These are phyloP conservation scores for Cantharis lateralis DNA, from an alignment of 2,888 invertebrate genomes.

Conservation along the genomic window DNA sequence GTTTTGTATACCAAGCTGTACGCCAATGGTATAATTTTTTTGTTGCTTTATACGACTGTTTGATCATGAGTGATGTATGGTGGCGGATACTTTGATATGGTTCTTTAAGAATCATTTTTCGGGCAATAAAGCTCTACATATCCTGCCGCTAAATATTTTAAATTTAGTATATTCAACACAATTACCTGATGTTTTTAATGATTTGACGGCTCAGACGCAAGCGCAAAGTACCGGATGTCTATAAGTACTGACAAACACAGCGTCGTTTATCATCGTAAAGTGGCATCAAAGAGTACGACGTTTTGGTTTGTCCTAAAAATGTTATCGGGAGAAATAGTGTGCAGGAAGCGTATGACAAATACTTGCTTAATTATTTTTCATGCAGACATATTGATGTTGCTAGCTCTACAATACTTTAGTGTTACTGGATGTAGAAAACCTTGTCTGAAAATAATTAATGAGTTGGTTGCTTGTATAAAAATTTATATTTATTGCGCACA, in stretches of 20 bases:
- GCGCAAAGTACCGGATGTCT: slow-evolving; percentile 49
- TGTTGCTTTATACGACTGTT: slow-evolving; percentile 28
- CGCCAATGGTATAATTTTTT: slow-evolving; percentile 11
- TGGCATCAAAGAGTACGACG: slow-evolving; percentile 53
- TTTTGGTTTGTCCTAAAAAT: slow-evolving; percentile 53
- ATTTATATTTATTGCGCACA: slow-evolving; percentile 47
- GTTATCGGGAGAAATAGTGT: slow-evolving; percentile 52
- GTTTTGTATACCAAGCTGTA: not conserved
- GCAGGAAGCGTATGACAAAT: slow-evolving; percentile 56
- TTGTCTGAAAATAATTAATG: slow-evolving; percentile 46
- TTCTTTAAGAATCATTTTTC: slow-evolving; percentile 45
- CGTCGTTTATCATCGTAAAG: slow-evolving; percentile 53
- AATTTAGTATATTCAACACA: slow-evolving; percentile 43
- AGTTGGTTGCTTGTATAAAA: slow-evolving; percentile 42
- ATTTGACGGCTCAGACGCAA: slow-evolving; percentile 25
- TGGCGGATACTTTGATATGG: slow-evolving; percentile 47
- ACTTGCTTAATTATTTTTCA: slow-evolving; percentile 56
- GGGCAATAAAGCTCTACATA: slow-evolving; percentile 44
- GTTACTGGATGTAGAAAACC: slow-evolving; percentile 22
- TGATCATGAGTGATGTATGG: slow-evolving; percentile 43
- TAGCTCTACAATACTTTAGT: slow-evolving; percentile 33
- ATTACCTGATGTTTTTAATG: slow-evolving; percentile 44
- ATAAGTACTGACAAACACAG: slow-evolving; percentile 52
- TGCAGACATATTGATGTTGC: slow-evolving; percentile 52
- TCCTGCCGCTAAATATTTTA: slow-evolving; percentile 44